phyloP scores from a whole-genome alignment of 1,140 invertebrate species.

The Procambarus clarkii region DNA sequence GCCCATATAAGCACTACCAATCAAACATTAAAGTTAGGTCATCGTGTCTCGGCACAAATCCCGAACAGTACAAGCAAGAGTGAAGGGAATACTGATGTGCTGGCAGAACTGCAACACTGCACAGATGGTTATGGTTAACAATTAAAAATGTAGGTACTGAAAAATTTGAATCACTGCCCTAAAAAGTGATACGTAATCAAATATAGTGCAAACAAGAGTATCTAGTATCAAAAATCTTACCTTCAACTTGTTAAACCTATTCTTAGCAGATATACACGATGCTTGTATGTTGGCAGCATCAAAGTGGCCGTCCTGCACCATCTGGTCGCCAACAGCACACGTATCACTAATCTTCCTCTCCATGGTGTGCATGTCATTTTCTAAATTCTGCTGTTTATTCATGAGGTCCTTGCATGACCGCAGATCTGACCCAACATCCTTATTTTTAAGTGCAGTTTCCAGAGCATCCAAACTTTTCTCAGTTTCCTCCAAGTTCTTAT shows the following conservation, averaged over 20 bases:
- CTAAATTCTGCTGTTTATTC: slow-evolving; percentile 89
- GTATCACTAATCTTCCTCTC: slow-evolving; percentile 86
- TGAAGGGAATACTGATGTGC: no score
- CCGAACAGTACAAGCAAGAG: no score
- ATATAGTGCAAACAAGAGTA: no score
- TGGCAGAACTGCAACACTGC: no score
- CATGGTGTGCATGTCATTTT: slow-evolving; percentile 87
- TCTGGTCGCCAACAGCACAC: slow-evolving; percentile 87
- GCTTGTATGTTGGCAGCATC: slow-evolving; percentile 90
- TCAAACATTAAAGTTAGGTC: no score
- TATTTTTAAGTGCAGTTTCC: slow-evolving; percentile 82
- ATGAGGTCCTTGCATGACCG: slow-evolving; percentile 91
- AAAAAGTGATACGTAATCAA: no score
- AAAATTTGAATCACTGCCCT: no score
- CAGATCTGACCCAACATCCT: slow-evolving; percentile 89
- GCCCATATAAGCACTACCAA: no score
- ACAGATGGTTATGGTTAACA: no score
- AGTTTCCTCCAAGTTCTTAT: slow-evolving; percentile 83
- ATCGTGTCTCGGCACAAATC: no score
- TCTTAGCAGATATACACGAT: slow-evolving; percentile 85
- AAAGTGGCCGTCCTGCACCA: slow-evolving; percentile 95
- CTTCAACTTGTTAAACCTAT: slow-evolving; percentile 76
- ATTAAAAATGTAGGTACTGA: no score
- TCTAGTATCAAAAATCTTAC: background rate
- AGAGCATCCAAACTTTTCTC: slow-evolving; percentile 85